Evolutionary conservation across 2,888 invertebrate genomes (phyloP), one percentile per base, ranked within the genome.

Genomic region (Agrotis puta): DNA sequence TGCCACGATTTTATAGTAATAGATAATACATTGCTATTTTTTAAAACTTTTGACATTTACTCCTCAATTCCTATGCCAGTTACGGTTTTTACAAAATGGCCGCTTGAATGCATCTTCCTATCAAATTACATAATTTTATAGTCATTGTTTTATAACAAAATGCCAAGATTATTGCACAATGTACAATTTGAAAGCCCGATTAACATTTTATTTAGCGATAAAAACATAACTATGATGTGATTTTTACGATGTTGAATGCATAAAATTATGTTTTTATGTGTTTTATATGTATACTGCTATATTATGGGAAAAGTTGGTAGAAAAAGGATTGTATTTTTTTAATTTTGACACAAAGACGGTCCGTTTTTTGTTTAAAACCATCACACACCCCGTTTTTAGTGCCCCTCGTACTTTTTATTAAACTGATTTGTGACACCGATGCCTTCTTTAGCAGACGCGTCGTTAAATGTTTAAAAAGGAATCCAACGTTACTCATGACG

Each of bases 11-110:
- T 14, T 6, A 39, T 47, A 14, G 20, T 6, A 33, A 33, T 33
- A 7, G 33, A 33, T 33, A 20, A 39, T 18, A 9, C 13, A 47
- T 22, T 61, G 13, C 9, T 18, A 39, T n/a, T 50, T 20, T 58
- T 54, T 48, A 45, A 48, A 47, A 68, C 68, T 76, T 50, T 48
- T 48, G 57, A 53, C 53, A 76, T 76, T 76, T 50, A 3, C 16
- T 14, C n/a, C n/a, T 45, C 16, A 1, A 9, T 47, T 14, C n/a
- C 14, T 45, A 6, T 48, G 58, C 68, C 48, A 59, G 20, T 74
- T 54, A 33, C 22, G 43, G 54, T 59, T 59, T 58, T 67, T 20
- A 13, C 57, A 68, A 69, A 48, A 76, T 59, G 24, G 56, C 20
- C 18, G 16, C 2, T n/a, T 2, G 33, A 16, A 48, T 53, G 51